Conservation (phyloP, 2,797 vertebrate genomes). For the Ibycter americanus region DNA sequence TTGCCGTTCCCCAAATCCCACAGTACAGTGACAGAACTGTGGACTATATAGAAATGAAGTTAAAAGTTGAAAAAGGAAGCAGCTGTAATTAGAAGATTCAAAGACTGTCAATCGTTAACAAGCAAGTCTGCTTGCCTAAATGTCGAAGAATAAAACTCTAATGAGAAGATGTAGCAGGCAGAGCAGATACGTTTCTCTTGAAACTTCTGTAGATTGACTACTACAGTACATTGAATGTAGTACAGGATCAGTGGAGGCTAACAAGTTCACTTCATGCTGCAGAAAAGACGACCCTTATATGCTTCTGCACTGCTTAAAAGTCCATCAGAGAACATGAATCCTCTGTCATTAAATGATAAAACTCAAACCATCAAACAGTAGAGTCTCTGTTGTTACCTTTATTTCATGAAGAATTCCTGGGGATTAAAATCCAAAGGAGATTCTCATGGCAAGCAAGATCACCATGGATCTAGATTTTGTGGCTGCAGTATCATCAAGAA, state of each 20-base stretch:
- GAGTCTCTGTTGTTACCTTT: neutral
- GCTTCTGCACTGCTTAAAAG: neutral
- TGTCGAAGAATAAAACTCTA: neutral
- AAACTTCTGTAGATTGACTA: neutral
- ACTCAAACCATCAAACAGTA: constrained; percentile 33
- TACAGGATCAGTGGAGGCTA: neutral
- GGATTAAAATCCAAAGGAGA: constrained; percentile 31
- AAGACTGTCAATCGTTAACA: neutral
- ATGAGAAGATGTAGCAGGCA: neutral
- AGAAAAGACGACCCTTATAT: neutral
- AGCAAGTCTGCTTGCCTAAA: neutral
- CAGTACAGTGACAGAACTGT: neutral
- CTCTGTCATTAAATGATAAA: constrained; percentile 31
- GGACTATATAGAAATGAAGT: neutral
- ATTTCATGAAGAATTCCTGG: constrained; percentile 34
- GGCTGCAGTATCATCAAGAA: constrained; percentile 31
- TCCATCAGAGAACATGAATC: constrained; percentile 6
- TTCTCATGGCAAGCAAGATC: constrained; percentile 24
- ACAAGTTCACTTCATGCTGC: constrained; percentile 9
- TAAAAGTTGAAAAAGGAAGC: neutral
- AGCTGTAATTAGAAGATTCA: neutral
- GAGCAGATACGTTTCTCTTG: neutral
- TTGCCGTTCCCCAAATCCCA: neutral
- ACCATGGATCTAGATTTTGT: constrained; percentile 28
- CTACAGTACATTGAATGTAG: neutral